Evolutionary conservation across 2,797 vertebrate species (phyloP).

Genomic region (Xyrichtys novacula): DNA sequence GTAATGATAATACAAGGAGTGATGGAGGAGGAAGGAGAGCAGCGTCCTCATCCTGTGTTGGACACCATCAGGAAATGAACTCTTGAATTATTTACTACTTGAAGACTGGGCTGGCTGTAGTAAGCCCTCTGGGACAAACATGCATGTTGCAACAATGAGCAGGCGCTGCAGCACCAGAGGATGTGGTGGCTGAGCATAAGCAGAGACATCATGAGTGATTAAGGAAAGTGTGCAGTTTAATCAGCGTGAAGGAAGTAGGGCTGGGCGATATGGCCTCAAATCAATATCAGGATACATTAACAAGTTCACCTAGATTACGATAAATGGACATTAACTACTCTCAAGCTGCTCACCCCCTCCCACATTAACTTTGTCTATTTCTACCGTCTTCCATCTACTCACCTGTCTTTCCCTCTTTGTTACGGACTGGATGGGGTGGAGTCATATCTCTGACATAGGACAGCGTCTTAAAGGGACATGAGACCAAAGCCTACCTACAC

Average conservation of each 20-base stretch:
- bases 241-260: neutral
- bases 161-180: slow-evolving; percentile 51
- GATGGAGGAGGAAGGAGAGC: neutral
- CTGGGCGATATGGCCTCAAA: too few species aligned
- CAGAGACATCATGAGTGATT: slow-evolving; percentile 30
- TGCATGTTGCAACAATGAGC: slow-evolving; percentile 60
- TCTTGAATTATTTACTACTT: slow-evolving; percentile 73
- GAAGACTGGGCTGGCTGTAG: slow-evolving; percentile 32
- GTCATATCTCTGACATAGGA: too few species aligned
- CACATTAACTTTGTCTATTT: too few species aligned
- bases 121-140: slow-evolving; percentile 42
- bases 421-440: too few species aligned
- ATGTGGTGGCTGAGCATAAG: slow-evolving; percentile 23
- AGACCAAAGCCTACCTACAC: too few species aligned
- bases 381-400: too few species aligned
- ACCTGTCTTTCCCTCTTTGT: too few species aligned
- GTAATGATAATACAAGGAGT: neutral
- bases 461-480: too few species aligned
- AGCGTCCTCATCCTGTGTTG: slow-evolving; percentile 3
- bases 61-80: slow-evolving; percentile 59
- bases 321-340: too few species aligned
- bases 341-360: too few species aligned
- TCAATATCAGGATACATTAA: neutral
- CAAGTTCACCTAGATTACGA: too few species aligned
- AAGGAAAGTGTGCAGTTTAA: slow-evolving; percentile 1